phyloP scores from a whole-genome alignment of 2,888 invertebrate species.

The Poecilus cupreus region DNA sequence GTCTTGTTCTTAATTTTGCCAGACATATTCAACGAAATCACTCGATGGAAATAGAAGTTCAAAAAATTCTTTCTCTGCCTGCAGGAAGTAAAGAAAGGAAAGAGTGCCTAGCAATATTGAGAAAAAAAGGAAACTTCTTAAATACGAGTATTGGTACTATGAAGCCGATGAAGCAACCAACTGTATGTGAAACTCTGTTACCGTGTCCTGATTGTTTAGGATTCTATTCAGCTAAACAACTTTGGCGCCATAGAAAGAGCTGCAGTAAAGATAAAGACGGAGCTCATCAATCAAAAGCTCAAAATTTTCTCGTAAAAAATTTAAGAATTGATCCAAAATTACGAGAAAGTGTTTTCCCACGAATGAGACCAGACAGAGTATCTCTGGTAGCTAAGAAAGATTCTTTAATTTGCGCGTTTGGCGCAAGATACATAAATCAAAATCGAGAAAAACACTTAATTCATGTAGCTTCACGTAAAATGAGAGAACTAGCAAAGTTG shows the following conservation, averaged over 20 bases:
- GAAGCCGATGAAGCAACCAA: slow-evolving; percentile 59
- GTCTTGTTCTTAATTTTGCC: slow-evolving; percentile 26
- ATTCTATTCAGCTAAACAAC: slow-evolving; percentile 62
- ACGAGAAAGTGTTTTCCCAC: slow-evolving; percentile 51
- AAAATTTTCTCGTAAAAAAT: slow-evolving; percentile 44
- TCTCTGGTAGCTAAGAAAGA: slow-evolving; percentile 55
- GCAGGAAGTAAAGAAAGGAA: not conserved
- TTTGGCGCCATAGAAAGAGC: slow-evolving; percentile 63
- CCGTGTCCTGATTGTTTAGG: slow-evolving; percentile 63
- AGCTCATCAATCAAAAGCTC: slow-evolving; percentile 48
- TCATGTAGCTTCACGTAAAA: slow-evolving; percentile 61
- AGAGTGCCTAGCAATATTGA: slow-evolving; percentile 32
- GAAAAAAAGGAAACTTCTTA: slow-evolving; percentile 62
- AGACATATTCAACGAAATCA: slow-evolving; percentile 37
- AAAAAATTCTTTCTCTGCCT: slow-evolving; percentile 15
- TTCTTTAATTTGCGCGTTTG: slow-evolving; percentile 60
- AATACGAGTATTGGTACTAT: slow-evolving; percentile 18
- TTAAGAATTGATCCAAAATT: slow-evolving; percentile 60
- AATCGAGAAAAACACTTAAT: slow-evolving; percentile 63
- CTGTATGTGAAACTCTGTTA: slow-evolving; percentile 8
- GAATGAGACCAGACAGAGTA: slow-evolving; percentile 57
- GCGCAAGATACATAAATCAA: slow-evolving; percentile 61
- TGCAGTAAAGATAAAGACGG: slow-evolving; percentile 39
- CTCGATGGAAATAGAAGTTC: slow-evolving; percentile 19
- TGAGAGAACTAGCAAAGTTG: slow-evolving; percentile 60